phyloP scores from a whole-genome alignment of 2,113 vertebrate genomes.

The Rhea pennata region DNA sequence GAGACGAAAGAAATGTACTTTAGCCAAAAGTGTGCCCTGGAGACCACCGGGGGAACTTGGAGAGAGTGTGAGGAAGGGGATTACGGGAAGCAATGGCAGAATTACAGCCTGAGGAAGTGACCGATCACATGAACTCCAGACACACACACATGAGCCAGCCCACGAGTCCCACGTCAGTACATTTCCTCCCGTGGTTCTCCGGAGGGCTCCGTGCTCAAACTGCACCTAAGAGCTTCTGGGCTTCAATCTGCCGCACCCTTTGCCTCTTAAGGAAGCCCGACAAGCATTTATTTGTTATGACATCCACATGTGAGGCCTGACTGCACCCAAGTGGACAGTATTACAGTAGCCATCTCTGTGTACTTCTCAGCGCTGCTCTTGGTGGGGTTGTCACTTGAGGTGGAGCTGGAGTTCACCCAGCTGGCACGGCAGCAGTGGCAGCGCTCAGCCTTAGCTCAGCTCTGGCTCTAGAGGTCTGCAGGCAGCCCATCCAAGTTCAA shows the following conservation, averaged over 20 bases:
- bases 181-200: not conserved
- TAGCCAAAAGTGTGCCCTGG: not conserved
- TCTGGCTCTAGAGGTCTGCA: not conserved
- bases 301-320: not conserved
- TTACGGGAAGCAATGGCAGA: not conserved
- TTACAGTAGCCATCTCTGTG: not conserved
- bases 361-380: not conserved
- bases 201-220: not conserved
- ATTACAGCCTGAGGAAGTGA: not conserved
- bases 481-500: not conserved
- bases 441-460: not conserved
- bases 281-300: not conserved
- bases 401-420: not conserved
- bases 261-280: not conserved
- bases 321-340: not conserved
- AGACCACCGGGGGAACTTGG: not conserved
- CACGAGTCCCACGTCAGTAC: not conserved
- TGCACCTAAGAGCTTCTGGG: not conserved
- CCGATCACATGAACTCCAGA: not conserved
- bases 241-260: not conserved
- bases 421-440: rapidly evolving
- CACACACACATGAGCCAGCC: not conserved
- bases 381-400: not conserved
- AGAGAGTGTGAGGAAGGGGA: not conserved
- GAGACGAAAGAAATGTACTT: not conserved